These are phyloP conservation scores for Dolomedes plantarius DNA, from an alignment of 2,888 invertebrate species.

Conservation along the genomic window DNA sequence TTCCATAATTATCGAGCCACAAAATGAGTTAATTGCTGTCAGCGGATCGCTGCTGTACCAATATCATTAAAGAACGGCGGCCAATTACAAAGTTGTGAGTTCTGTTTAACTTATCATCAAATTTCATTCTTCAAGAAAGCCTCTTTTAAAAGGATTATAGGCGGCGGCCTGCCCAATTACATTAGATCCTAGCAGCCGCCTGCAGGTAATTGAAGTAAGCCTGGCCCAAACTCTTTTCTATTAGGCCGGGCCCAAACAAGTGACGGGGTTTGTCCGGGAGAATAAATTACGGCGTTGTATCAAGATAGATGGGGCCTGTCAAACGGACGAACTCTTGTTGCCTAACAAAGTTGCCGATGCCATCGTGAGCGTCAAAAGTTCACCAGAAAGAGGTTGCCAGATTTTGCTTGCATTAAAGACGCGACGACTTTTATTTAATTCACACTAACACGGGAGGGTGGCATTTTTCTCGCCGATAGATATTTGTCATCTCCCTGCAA, in stretches of 20 bases:
- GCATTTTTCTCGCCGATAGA: not conserved
- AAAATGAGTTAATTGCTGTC: constrained; percentile 69
- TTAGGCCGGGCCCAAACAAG: constrained; percentile 57
- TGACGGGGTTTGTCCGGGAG: constrained; percentile 66
- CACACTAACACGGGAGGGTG: not conserved
- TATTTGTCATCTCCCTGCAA: not conserved
- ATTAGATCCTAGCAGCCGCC: constrained; percentile 60
- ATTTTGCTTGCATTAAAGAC: constrained; percentile 16
- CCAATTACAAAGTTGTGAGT: constrained; percentile 70
- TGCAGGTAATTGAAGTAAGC: constrained; percentile 68
- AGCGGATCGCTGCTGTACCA: constrained; percentile 58
- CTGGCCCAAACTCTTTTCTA: constrained; percentile 66
- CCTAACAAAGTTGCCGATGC: constrained; percentile 34
- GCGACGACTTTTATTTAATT: constrained; percentile 34
- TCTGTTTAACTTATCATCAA: constrained; percentile 69
- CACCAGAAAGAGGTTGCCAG: constrained; percentile 18
- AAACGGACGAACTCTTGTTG: constrained; percentile 47
- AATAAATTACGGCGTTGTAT: constrained; percentile 67
- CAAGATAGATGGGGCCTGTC: constrained; percentile 69
- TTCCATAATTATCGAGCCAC: constrained; percentile 64
- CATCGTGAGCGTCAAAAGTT: constrained; percentile 39
- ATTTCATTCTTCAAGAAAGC: constrained; percentile 63
- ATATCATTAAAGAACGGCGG: constrained; percentile 66
- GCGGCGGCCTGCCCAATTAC: constrained; percentile 58
- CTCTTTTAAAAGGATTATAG: constrained; percentile 52